These are phyloP conservation scores for Psittacula derbiana DNA, from an alignment of 2,797 vertebrate genomes.

Conservation along the genomic window DNA sequence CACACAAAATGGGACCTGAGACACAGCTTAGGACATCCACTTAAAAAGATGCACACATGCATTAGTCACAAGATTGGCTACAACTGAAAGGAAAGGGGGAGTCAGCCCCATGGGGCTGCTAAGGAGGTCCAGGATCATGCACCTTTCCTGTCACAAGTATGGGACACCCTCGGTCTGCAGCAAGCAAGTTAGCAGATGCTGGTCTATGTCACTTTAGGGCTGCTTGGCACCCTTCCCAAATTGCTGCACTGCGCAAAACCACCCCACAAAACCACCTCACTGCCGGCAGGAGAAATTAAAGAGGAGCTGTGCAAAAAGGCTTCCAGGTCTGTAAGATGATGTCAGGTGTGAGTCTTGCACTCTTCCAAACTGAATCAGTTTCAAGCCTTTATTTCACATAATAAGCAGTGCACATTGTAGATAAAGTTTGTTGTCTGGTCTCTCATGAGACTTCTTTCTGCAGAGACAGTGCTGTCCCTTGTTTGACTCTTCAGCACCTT, in stretches of 20 bases:
- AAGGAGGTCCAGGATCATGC: not conserved
- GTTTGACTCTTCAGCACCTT: accelerated
- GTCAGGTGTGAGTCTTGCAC: not conserved
- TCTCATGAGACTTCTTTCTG: not conserved
- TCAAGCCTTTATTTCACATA: not conserved
- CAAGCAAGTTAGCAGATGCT: not conserved
- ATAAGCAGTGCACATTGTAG: not conserved
- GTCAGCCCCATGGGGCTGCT: not conserved
- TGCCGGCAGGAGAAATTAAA: not conserved
- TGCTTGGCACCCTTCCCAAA: not conserved
- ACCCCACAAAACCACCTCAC: not conserved
- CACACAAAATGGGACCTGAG: not conserved
- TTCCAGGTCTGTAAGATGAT: not conserved
- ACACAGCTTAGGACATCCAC: not conserved
- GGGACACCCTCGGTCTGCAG: not conserved
- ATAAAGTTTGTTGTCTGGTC: not conserved
- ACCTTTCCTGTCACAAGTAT: not conserved
- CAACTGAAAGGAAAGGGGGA: not conserved
- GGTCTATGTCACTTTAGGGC: not conserved
- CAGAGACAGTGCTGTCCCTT: not conserved
- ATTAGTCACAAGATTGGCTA: not conserved
- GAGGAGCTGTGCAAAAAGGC: not conserved
- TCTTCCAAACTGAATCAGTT: not conserved
- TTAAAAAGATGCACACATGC: not conserved
- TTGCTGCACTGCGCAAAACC: not conserved